Evolutionary conservation across 2,113 vertebrate species (phyloP).

Genomic region (Nannospalax galili): DNA sequence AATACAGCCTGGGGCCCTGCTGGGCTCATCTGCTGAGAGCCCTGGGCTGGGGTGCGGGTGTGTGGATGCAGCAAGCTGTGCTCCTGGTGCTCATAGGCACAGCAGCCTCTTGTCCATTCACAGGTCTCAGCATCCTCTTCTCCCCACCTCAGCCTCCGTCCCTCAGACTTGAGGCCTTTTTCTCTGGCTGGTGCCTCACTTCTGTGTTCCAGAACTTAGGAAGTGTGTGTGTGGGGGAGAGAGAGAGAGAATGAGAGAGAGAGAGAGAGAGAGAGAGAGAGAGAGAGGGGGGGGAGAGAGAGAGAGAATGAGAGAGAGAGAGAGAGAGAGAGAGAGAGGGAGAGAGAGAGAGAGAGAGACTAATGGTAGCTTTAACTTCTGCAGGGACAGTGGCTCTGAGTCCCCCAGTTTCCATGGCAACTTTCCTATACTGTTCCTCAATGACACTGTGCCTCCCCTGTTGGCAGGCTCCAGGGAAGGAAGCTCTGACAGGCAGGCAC

Average conservation of each 20-base stretch:
- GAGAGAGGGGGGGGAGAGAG: too few relatives aligned
- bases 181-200: not conserved
- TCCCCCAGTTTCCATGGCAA: not conserved
- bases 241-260: not conserved
- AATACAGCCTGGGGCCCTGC: not conserved
- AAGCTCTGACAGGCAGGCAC: not conserved
- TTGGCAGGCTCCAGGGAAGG: not conserved
- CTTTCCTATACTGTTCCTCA: not conserved
- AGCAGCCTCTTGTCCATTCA: not conserved
- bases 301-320: not conserved
- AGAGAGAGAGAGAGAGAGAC: not conserved
- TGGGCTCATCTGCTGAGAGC: not conserved
- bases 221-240: too few relatives aligned
- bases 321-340: not conserved
- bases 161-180: not conserved
- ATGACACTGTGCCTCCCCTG: not conserved
- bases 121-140: not conserved
- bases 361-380: not conserved
- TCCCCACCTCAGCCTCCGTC: not conserved
- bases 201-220: not conserved
- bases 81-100: not conserved
- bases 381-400: too few relatives aligned
- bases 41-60: not conserved
- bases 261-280: not conserved
- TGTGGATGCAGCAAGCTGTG: not conserved